Percentiles rank a stretch among this genome's conserved stretches.
Conservation (phyloP, 2,113 vertebrate genomes). For the Sylvietta virens region DNA sequence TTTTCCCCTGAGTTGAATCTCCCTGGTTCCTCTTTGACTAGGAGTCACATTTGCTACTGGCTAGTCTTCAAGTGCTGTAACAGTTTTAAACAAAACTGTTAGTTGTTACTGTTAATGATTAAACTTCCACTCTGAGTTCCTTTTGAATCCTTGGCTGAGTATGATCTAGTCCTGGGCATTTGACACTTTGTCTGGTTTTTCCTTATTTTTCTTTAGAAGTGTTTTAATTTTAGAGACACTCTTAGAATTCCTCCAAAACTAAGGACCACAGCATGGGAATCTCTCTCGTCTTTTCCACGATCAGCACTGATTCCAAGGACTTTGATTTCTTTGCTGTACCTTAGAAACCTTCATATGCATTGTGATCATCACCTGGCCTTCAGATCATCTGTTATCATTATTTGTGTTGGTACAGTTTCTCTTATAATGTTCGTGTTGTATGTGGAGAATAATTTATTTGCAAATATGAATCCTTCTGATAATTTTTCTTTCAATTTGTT, state of each 20-base stretch:
- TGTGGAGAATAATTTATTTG: background rate
- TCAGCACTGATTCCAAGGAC: background rate
- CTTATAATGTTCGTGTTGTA: background rate
- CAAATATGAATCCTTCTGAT: background rate
- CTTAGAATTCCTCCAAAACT: background rate
- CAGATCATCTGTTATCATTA: background rate
- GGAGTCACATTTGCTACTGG: background rate
- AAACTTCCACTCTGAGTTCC: background rate
- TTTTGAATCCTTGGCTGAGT: background rate
- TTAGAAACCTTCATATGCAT: background rate
- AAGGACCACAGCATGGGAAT: background rate
- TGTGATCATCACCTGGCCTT: background rate
- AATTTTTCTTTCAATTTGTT: background rate
- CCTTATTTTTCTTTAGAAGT: rapidly evolving
- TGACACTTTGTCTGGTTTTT: background rate
- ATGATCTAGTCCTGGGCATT: background rate
- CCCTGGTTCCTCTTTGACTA: background rate
- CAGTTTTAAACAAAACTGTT: background rate
- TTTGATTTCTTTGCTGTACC: background rate
- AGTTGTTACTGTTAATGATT: background rate
- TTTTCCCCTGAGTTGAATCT: background rate
- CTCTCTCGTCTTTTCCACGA: rapidly evolving
- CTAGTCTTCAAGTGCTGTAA: background rate
- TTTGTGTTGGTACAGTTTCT: background rate
- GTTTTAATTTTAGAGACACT: background rate